These are phyloP conservation scores for Mus minutoides DNA, from an alignment of 2,797 vertebrate genomes.

Conservation along the genomic window DNA sequence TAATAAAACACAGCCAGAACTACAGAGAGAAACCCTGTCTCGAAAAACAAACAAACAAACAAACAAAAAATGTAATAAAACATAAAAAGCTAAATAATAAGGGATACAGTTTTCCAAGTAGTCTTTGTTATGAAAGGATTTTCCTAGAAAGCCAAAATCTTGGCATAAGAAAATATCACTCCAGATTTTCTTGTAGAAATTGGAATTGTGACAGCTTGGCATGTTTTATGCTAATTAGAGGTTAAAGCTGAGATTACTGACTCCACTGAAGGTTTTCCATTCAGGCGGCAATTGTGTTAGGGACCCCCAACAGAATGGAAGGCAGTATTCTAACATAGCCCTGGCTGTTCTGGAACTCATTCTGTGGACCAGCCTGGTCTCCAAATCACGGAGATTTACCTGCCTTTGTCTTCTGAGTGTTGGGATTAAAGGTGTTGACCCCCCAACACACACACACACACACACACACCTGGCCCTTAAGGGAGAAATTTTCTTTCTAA, in stretches of 20 bases:
- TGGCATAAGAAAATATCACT: slow-evolving; percentile 35
- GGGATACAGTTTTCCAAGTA: slow-evolving; percentile 50
- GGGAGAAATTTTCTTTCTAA: background rate
- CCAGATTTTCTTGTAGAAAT: slow-evolving; percentile 4
- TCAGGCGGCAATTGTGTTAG: background rate
- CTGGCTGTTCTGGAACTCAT: background rate
- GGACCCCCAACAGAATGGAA: background rate
- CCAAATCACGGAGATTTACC: background rate
- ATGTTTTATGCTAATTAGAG: slow-evolving; percentile 20
- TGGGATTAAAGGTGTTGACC: background rate
- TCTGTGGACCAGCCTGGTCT: background rate
- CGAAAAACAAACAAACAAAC: no score
- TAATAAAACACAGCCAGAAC: background rate
- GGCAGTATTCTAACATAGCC: background rate
- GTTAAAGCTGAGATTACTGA: slow-evolving; percentile 25
- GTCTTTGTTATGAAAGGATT: slow-evolving; percentile 29
- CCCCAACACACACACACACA: background rate
- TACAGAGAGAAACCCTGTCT: no score
- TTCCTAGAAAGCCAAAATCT: slow-evolving; percentile 56
- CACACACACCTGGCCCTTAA: background rate
- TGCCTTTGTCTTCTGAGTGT: background rate
- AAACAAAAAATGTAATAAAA: background rate
- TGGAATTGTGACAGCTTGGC: slow-evolving; percentile 22
- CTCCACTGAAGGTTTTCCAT: background rate
- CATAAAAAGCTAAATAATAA: background rate